These are phyloP conservation scores for Caenorhabditis angaria DNA, from an alignment of 2,888 invertebrate genomes.

Conservation along the genomic window DNA sequence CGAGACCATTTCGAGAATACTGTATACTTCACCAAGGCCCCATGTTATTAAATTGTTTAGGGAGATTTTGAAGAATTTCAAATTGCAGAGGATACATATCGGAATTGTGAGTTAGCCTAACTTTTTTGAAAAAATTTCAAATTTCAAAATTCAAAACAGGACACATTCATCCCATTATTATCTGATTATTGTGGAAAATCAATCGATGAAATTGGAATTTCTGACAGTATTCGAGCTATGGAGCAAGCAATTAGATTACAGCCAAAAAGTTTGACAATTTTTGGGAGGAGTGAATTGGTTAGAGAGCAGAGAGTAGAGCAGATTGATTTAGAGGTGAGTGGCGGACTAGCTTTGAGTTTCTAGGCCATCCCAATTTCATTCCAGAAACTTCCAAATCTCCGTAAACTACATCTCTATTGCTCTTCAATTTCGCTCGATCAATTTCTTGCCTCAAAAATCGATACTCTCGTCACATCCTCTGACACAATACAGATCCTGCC, in stretches of 20 bases:
- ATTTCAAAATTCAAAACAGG: slow-evolving; percentile 5
- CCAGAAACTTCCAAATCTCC: too few species aligned
- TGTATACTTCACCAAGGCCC: slow-evolving; percentile 13
- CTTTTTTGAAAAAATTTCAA: background rate
- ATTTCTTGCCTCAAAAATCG: too few species aligned
- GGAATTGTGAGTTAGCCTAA: slow-evolving; percentile 34
- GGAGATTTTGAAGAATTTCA: slow-evolving; percentile 17
- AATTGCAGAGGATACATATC: slow-evolving; percentile 23
- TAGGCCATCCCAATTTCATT: too few species aligned
- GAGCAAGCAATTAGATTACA: slow-evolving; percentile 13
- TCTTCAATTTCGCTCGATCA: too few species aligned
- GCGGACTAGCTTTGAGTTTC: too few species aligned
- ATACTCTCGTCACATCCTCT: too few species aligned
- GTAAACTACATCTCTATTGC: too few species aligned
- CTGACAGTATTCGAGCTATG: slow-evolving; percentile 18
- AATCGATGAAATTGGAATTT: slow-evolving; percentile 20
- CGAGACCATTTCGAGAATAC: background rate
- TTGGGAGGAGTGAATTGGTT: slow-evolving; percentile 5
- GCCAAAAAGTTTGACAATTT: slow-evolving; percentile 22
- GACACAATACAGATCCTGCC: too few species aligned
- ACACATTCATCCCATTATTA: slow-evolving; percentile 16
- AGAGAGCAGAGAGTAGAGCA: slow-evolving; percentile 3
- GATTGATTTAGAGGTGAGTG: slow-evolving; percentile 17
- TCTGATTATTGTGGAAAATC: background rate
- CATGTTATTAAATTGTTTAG: slow-evolving; percentile 18